Percentiles rank a stretch among this genome's conserved stretches.
Evolutionary conservation across 2,113 vertebrate species (phyloP).

Genomic region (Choloepus hoffmanni): DNA sequence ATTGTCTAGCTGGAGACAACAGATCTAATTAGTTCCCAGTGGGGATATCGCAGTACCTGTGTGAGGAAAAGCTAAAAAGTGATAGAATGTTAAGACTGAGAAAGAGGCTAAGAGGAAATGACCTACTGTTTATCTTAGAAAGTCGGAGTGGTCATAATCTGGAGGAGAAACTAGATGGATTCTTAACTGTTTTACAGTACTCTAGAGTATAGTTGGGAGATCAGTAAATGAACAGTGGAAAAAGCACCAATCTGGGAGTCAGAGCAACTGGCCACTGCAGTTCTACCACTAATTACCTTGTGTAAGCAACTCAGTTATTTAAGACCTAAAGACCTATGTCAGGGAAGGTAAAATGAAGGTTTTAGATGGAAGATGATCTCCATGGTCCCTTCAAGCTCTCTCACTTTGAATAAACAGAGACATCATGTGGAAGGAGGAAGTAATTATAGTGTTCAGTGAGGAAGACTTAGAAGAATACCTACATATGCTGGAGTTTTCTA

Average conservation of each 20-base stretch:
- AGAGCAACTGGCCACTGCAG: neutral
- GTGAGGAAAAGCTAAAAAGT: neutral
- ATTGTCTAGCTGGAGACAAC: neutral
- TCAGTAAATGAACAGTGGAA: neutral
- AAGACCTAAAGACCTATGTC: neutral
- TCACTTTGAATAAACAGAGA: slow-evolving; percentile 64
- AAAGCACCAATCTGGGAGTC: neutral
- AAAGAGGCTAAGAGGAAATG: neutral
- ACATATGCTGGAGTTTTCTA: neutral
- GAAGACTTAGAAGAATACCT: neutral
- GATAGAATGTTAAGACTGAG: neutral
- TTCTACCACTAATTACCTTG: neutral
- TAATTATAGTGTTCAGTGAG: slow-evolving; percentile 21
- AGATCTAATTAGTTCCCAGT: neutral
- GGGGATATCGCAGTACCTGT: neutral
- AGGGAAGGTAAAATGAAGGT: neutral
- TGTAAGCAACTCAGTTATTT: neutral
- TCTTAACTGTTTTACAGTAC: neutral
- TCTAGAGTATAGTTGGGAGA: neutral
- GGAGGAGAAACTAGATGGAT: neutral
- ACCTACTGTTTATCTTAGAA: neutral
- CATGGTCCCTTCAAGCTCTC: neutral
- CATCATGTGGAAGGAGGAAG: slow-evolving; percentile 61
- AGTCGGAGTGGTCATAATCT: neutral
- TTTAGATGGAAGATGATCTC: neutral